Evolutionary conservation across 2,113 vertebrate species (phyloP).

Genomic region (Psephotus haematonotus): DNA sequence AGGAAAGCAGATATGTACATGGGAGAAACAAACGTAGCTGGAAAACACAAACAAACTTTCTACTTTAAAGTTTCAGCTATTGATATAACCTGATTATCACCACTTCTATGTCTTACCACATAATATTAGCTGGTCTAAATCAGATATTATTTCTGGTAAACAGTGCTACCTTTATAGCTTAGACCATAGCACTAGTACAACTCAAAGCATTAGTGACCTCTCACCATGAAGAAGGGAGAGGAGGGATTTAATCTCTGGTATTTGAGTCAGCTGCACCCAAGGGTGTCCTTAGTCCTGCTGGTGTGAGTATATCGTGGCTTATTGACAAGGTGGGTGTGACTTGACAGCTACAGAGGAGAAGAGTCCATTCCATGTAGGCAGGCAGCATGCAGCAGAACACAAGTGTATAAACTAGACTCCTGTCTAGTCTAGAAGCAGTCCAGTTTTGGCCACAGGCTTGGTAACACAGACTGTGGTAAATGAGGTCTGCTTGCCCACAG

Average conservation of each 20-base stretch:
- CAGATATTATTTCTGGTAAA: background rate
- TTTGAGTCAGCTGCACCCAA: background rate
- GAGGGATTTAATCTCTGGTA: background rate
- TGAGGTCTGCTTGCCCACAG: rapidly evolving
- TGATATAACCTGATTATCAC: background rate
- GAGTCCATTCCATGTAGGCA: background rate
- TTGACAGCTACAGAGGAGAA: background rate
- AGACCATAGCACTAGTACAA: background rate
- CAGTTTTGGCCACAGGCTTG: background rate
- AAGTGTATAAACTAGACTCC: too few species aligned
- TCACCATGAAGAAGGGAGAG: background rate
- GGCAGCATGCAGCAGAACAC: background rate
- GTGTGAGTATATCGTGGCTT: background rate
- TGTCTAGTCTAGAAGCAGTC: background rate
- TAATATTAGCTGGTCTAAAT: background rate
- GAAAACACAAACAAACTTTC: background rate
- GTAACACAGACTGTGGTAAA: rapidly evolving
- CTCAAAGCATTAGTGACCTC: background rate
- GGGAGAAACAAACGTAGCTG: background rate
- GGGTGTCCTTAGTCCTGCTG: background rate
- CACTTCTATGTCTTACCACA: background rate
- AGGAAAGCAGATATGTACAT: background rate
- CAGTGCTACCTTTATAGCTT: background rate
- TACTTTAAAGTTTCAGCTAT: background rate
- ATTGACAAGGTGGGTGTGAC: background rate